Conservation (phyloP, 2,888 invertebrate genomes). For the Oscheius sp. region DNA sequence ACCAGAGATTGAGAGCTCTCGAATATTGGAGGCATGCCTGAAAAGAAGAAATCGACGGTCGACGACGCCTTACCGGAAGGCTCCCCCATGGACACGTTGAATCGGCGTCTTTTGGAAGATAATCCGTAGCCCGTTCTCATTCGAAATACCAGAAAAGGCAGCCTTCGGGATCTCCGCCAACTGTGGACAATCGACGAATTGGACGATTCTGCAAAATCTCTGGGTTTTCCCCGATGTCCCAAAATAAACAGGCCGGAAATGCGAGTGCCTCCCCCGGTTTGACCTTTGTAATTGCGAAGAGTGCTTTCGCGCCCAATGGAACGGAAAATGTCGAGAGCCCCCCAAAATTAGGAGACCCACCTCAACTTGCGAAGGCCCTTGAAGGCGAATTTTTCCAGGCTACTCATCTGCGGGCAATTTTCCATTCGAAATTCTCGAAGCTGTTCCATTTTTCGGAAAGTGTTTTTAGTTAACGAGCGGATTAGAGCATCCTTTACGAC, state of each 20-base stretch:
- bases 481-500: conserved; percentile 46
- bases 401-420: conserved; percentile 41
- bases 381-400: conserved; percentile 55
- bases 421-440: conserved; percentile 45
- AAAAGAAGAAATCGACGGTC: neutral
- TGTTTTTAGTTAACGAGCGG: conserved; percentile 46
- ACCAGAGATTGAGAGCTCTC: conserved; percentile 52
- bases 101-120: conserved; percentile 51
- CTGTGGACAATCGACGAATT: conserved; percentile 40
- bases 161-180: conserved; percentile 49
- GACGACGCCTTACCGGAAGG: conserved; percentile 38
- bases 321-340: conserved; percentile 8
- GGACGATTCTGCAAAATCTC: conserved; percentile 41
- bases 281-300: conserved; percentile 29
- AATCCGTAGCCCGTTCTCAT: conserved; percentile 50
- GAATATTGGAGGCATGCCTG: conserved; percentile 51
- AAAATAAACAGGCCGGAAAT: conserved; percentile 15
- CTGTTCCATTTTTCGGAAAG: conserved; percentile 53
- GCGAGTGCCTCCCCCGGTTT: neutral
- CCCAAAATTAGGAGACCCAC: conserved; percentile 33
- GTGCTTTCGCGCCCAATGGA: conserved; percentile 22
- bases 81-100: conserved; percentile 48
- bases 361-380: conserved; percentile 47
- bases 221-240: too few species aligned
- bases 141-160: conserved; percentile 50